These are phyloP conservation scores for Mycalesis mineus DNA, from an alignment of 2,888 invertebrate genomes.

Conservation along the genomic window DNA sequence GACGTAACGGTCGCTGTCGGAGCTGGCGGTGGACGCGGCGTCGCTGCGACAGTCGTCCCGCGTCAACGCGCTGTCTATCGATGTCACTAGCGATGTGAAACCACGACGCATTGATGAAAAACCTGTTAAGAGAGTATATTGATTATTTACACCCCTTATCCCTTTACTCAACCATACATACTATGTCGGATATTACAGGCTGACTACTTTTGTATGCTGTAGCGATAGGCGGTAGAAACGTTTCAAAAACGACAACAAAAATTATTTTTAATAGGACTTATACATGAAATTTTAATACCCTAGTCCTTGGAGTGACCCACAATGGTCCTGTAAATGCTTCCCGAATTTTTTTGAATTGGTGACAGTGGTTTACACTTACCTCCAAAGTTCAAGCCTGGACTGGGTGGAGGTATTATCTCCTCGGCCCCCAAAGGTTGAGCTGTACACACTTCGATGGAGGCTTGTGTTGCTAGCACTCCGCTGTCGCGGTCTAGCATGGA, in stretches of 20 bases:
- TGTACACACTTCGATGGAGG: constrained; percentile 54
- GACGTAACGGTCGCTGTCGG: constrained; percentile 92
- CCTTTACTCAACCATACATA: too few species aligned
- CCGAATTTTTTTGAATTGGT: too few species aligned
- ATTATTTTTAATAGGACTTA: too few species aligned
- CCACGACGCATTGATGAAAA: constrained; percentile 90
- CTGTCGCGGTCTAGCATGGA: constrained; percentile 61
- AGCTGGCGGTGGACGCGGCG: constrained; percentile 87
- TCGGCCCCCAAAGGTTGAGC: constrained; percentile 50
- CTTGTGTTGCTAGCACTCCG: constrained; percentile 47
- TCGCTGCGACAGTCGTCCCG: constrained; percentile 85
- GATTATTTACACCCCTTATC: too few species aligned
- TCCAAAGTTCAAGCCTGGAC: constrained; percentile 59
- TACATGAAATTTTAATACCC: too few species aligned
- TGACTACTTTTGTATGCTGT: too few species aligned
- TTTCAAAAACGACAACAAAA: too few species aligned
- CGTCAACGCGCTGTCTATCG: constrained; percentile 88
- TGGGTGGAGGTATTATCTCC: constrained; percentile 51
- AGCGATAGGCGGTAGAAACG: too few species aligned
- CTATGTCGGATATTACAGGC: too few species aligned
- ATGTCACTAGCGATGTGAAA: constrained; percentile 88
- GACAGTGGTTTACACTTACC: constrained; percentile 44
- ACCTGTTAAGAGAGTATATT: constrained; percentile 53
- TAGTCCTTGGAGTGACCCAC: too few species aligned
- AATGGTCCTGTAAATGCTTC: too few species aligned